Base-by-base conservation (phyloP, 2,888 invertebrate genomes). In the Coleophora deauratella region DNA sequence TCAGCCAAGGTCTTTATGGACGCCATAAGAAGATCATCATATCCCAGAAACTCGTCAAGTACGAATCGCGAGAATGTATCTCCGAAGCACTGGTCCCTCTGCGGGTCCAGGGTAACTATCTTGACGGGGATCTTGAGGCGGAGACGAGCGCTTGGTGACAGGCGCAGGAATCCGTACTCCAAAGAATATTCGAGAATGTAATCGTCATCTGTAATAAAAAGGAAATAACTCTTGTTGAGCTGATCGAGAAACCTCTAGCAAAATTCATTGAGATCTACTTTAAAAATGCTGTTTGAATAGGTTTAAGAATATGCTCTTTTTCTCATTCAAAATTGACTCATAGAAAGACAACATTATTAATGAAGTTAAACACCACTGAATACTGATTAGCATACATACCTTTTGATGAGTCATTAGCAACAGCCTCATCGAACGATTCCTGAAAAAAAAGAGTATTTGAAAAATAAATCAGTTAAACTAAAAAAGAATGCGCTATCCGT, bases 151-250 rank as follows among this genome's bases (percentile, higher is more conserved):
- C 91, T 90, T 0, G 96, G 93, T 2, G 96, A 95, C 4, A 99
- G 84, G 0, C 99, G 90, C 27, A 99, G 86, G 70, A 98, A 96
- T 0, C 99, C 99, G 73, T 99, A 98, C 73, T 99, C 98, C 52
- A 99, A 81, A 0, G 99, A 96, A 85, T 99, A 99, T 74, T 99
- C 99, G 2, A 99, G 94, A 37, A 99, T 98, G 71, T 98, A 98
- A 65, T 96, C 95, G 61, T 98, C 97, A 59, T 96, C 95, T 70
- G 90, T 79, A 76, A 70, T 35, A 15, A n/a, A n/a, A n/a, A n/a
- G n/a, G n/a, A n/a, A n/a, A n/a, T n/a, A n/a, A n/a, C n/a, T n/a
- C n/a, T n/a, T n/a, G n/a, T n/a, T n/a, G n/a, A n/a, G 51, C 49
- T 48, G 50, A 53, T 38, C 51, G 50, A 7, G 39, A 33, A 8